Base-by-base conservation (phyloP, 2,797 vertebrate species). In the Silurus lanzhouensis region DNA sequence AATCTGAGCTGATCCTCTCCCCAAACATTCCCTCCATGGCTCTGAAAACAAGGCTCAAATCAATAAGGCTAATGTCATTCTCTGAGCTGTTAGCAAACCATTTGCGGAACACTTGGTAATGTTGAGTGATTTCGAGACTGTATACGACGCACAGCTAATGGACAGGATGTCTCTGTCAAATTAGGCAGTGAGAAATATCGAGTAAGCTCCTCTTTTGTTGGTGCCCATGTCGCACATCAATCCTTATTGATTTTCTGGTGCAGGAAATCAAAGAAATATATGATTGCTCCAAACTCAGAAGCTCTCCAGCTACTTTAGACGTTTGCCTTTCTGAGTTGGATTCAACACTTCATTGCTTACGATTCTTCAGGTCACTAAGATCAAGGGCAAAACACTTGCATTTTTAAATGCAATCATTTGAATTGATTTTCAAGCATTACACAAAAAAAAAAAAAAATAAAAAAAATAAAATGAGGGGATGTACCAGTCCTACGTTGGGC, bases 261-360 rank as follows among this genome's bases (percentile, higher is more conserved):
- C 89, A 92, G 90, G 91, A 93, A 93, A 94, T 93, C 87, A 66
- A 93, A 92, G 88, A 72, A 92, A 92, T 92, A 92, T 91, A 88
- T 91, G 89, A 93, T 92, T 86, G 82, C 88, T 91, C 88, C 89
- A 90, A 91, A 91, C 86, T 89, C 84, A n/a, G 57, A 27, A 86
- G 90, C 90, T 91, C 86, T 82, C 83, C 87, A 87, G 44, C 61
- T 82, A 79, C 71, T 90, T 84, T 87, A 91, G 86, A 90, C 10
- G 15, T 9, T 84, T 48, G 60, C 6, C 19, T 86, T 86, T 75
- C 67, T 76, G 15, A 58, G 20, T 25, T 15, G 52, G 55, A 14
- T 83, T 83, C 6, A 82, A 60, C 44, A n/a, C 52, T 84, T 68
- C 22, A 38, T 12, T 38, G 57, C 25, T 46, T 13, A 31, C 7